phyloP scores from a whole-genome alignment of 1,140 invertebrate genomes.

The Drosophila micromelanica region DNA sequence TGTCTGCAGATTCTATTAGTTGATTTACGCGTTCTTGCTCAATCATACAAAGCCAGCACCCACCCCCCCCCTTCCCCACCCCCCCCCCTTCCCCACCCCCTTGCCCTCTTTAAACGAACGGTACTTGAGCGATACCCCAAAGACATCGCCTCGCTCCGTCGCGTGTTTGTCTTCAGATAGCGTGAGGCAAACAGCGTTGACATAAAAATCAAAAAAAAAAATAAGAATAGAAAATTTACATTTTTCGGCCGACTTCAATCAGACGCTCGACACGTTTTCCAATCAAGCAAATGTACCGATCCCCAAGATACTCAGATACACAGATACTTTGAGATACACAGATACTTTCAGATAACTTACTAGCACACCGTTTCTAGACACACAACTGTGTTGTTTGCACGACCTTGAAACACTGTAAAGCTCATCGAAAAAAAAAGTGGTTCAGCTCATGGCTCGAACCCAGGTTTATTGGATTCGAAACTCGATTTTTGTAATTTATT shows the following conservation, averaged over 20 bases:
- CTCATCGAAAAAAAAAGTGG: too few relatives aligned
- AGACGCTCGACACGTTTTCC: constrained; percentile 44
- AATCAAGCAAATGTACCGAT: constrained; percentile 60
- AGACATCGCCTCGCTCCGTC: constrained; percentile 1
- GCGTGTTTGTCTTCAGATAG: constrained; percentile 47
- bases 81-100: too few relatives aligned
- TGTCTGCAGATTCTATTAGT: constrained; percentile 80
- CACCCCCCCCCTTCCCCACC: neutral
- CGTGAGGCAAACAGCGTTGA: constrained; percentile 18
- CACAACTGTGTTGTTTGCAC: neutral
- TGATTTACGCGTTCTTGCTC: constrained; percentile 67
- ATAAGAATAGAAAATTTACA: too few relatives aligned
- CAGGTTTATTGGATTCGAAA: too few relatives aligned
- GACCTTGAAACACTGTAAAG: neutral
- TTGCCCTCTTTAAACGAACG: neutral
- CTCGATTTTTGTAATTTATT: too few relatives aligned
- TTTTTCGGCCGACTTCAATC: constrained; percentile 71
- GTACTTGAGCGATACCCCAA: neutral
- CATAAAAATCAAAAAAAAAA: too few relatives aligned
- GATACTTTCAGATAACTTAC: too few relatives aligned
- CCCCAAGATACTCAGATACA: constrained; percentile 26
- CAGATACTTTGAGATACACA: too few relatives aligned
- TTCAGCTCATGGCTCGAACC: too few relatives aligned
- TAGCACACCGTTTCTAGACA: neutral
- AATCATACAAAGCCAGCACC: constrained; percentile 15